A percentile compares a stretch with the other conserved stretches of the same genome.
Evolutionary conservation across 2,888 invertebrate species (phyloP).

Genomic region (Tinea semifulvella): DNA sequence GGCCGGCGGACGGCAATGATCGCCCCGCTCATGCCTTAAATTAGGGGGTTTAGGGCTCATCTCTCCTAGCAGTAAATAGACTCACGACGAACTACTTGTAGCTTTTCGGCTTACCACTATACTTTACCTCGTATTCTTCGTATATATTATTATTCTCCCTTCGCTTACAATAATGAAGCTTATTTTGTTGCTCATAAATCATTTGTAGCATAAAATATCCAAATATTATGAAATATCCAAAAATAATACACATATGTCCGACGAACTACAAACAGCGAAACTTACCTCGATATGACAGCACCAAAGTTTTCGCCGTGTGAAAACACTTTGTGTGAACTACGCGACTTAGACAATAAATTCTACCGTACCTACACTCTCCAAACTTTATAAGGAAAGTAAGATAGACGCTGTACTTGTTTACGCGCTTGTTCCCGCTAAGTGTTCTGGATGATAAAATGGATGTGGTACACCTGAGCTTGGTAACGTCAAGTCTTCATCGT

Average conservation of each 20-base stretch:
- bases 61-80: conserved; percentile 52
- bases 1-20: conserved; percentile 55
- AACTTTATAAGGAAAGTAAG: conserved; percentile 39
- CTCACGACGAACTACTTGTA: conserved; percentile 37
- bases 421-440: conserved; percentile 41
- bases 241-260: background rate
- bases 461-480: conserved; percentile 44
- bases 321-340: conserved; percentile 24
- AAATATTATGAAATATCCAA: too few relatives aligned
- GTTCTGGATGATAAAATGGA: conserved; percentile 45
- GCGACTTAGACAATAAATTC: conserved; percentile 34
- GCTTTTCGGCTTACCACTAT: conserved; percentile 18
- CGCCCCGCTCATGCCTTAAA: conserved; percentile 58
- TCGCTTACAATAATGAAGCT: background rate
- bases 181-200: too few relatives aligned
- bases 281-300: conserved; percentile 10
- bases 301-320: conserved; percentile 12
- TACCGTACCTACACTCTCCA: conserved; percentile 21
- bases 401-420: conserved; percentile 45
- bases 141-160: background rate
- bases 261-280: conserved; percentile 7
- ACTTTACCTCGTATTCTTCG: conserved; percentile 9
- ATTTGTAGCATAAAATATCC: too few relatives aligned
- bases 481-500: conserved; percentile 34
- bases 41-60: conserved; percentile 60